A percentile compares a stretch with the other conserved stretches of the same genome.
Evolutionary conservation across 2,797 vertebrate genomes (phyloP).

Genomic region (Centroberyx gerrardi): DNA sequence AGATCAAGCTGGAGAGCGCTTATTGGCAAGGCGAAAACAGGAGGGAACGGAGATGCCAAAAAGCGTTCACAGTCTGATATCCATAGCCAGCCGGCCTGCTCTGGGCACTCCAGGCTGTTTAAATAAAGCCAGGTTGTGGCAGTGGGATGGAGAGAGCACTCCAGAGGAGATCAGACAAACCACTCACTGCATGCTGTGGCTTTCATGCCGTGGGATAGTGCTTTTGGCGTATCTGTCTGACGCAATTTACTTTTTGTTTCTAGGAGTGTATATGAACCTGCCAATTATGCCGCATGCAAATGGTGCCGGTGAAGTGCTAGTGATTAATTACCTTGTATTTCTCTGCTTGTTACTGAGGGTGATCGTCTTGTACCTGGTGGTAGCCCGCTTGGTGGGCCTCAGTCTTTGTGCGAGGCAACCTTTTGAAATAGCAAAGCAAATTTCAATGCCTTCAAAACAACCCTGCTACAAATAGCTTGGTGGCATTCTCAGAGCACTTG

Average conservation of each 20-base stretch:
- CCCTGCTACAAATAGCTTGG: not conserved
- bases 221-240: conserved; percentile 12
- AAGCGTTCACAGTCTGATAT: conserved; percentile 52
- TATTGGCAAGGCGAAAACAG: conserved; percentile 67
- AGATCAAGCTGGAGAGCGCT: conserved; percentile 63
- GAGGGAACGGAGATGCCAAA: conserved; percentile 52
- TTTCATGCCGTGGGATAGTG: conserved; percentile 55
- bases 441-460: not conserved
- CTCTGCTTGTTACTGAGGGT: conserved; percentile 4
- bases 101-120: conserved; percentile 50
- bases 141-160: conserved; percentile 52
- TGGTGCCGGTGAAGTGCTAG: conserved; percentile 7
- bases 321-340: conserved; percentile 28
- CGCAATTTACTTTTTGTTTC: conserved; percentile 30
- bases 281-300: conserved; percentile 38
- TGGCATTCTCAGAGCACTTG: not conserved
- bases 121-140: conserved; percentile 66
- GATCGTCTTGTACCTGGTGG: conserved; percentile 5
- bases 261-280: conserved; percentile 36
- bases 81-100: conserved; percentile 46
- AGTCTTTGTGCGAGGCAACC: conserved; percentile 5
- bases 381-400: conserved; percentile 21
- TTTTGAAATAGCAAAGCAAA: not conserved
- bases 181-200: conserved; percentile 34
- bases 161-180: conserved; percentile 60